Conservation (phyloP, 2,888 invertebrate species). For the Rugalucina vietnamica region DNA sequence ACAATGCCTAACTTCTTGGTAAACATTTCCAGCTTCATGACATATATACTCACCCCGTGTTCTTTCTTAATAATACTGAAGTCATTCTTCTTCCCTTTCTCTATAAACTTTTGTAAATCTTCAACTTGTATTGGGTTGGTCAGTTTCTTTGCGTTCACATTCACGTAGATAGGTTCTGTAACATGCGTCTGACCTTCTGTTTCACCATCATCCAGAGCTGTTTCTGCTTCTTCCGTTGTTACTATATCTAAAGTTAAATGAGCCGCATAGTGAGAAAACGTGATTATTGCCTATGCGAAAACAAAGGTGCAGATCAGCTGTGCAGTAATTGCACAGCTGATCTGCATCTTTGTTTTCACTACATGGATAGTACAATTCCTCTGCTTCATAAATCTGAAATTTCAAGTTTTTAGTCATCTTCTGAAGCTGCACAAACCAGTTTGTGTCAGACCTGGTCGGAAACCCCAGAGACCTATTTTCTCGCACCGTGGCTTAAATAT, state of each 20-base stretch:
- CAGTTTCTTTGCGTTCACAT: slow-evolving; percentile 74
- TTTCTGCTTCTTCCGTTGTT: slow-evolving; percentile 22
- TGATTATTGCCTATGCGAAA: background rate
- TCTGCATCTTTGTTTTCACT: too few species aligned
- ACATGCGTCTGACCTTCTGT: background rate
- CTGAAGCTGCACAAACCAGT: too few species aligned
- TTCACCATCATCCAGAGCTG: background rate
- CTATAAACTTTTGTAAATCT: slow-evolving; percentile 74
- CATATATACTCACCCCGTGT: slow-evolving; percentile 76
- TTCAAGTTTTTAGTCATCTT: too few species aligned
- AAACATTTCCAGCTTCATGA: too few species aligned
- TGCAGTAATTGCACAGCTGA: too few species aligned
- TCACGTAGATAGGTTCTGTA: slow-evolving; percentile 79
- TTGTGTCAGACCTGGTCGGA: too few species aligned
- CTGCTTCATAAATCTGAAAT: too few species aligned
- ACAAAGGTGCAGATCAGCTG: too few species aligned
- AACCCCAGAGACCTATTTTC: background rate
- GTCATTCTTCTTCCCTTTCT: slow-evolving; percentile 73
- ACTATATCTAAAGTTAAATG: slow-evolving; percentile 15
- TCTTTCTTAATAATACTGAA: slow-evolving; percentile 75
- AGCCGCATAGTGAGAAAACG: background rate
- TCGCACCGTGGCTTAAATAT: background rate
- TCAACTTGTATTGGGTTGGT: slow-evolving; percentile 73
- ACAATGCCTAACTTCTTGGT: too few species aligned
- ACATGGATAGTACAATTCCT: too few species aligned